Evolutionary conservation across 2,113 vertebrate genomes (phyloP), one percentile per base, ranked within the genome.

Genomic region (Marmota flaviventris): DNA sequence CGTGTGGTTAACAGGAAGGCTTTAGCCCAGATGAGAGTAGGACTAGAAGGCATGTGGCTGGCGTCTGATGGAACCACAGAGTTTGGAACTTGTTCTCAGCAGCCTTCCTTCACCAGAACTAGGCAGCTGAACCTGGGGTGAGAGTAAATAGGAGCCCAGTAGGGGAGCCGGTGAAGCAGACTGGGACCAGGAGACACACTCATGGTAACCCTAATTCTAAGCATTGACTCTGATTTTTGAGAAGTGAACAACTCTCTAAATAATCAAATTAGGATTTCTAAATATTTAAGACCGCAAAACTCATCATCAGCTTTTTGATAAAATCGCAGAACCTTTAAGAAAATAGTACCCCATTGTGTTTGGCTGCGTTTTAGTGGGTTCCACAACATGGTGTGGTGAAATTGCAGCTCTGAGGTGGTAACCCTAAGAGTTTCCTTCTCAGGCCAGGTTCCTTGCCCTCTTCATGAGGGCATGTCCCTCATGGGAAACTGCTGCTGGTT

Each of bases 121-220:
- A 4, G 37, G 8, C 1, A n/a, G 13, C 12, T 85, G 34, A 11
- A 0, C 16, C 48, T 79, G 5, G 16, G 12, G 2, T 12, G 2
- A 0, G 4, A 58, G 32, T 16, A 22, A 45, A 16, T 24, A 29
- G 39, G 61, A n/a, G 0, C 10, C 17, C 2, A 58, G 2, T 2
- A 2, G 22, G 51, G 11, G n/a, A 17, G 0, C 8, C 39, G 58
- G 17, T 2, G 14, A 61, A 12, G 18, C n/a, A 79, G 20, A 22
- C 1, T 27, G n/a, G 7, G 1, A 5, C 12, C 5, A 5, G 48
- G 42, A 37, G 5, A 42, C 12, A 12, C 1, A 0, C 22, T 39
- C 2, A 5, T 0, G 5, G 39, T 27, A 11, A 24, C 18, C 12
- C 24, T 34, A 12, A n/a, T 48, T 63, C 8, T 58, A 16, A 67